Evolutionary conservation across 2,797 vertebrate species (phyloP).

Genomic region (Euthynnus affinis): DNA sequence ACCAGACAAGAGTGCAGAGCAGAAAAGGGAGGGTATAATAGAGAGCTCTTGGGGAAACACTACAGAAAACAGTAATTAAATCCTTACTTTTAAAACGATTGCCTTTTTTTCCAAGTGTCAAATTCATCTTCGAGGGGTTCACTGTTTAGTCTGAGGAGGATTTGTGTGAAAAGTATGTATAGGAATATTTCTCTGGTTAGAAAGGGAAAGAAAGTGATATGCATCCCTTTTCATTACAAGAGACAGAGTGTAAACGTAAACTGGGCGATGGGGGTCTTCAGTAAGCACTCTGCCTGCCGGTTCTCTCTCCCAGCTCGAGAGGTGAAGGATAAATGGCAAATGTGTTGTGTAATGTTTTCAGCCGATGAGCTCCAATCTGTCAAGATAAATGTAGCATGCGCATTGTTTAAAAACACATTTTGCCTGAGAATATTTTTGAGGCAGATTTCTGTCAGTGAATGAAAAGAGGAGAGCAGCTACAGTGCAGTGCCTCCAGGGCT

Average conservation of each 20-base stretch:
- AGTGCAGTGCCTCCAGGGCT: not conserved
- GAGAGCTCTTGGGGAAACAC: slow-evolving; percentile 44
- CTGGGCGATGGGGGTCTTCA: slow-evolving; percentile 31
- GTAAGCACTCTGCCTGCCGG: slow-evolving; percentile 35
- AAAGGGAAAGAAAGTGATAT: slow-evolving; percentile 28
- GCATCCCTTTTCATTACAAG: slow-evolving; percentile 38
- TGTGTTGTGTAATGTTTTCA: slow-evolving; percentile 32
- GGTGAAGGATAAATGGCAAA: slow-evolving; percentile 35
- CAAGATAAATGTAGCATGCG: slow-evolving; percentile 22
- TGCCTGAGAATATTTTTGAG: slow-evolving; percentile 11
- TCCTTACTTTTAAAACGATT: slow-evolving; percentile 49
- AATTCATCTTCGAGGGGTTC: slow-evolving; percentile 27
- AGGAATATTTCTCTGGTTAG: slow-evolving; percentile 3
- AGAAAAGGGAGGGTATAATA: slow-evolving; percentile 40
- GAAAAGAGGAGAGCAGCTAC: not conserved
- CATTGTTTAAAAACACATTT: slow-evolving; percentile 6
- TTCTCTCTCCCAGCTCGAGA: slow-evolving; percentile 26
- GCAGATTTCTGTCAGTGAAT: slow-evolving; percentile 24
- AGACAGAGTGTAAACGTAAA: slow-evolving; percentile 38
- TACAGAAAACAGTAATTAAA: slow-evolving; percentile 64
- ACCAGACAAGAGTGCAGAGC: slow-evolving; percentile 53
- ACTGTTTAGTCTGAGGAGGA: slow-evolving; percentile 36
- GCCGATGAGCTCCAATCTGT: slow-evolving; percentile 18
- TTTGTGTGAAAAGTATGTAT: slow-evolving; percentile 9
- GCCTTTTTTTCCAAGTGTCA: slow-evolving; percentile 36